phyloP scores from a whole-genome alignment of 2,113 vertebrate genomes.

The Riparia riparia region DNA sequence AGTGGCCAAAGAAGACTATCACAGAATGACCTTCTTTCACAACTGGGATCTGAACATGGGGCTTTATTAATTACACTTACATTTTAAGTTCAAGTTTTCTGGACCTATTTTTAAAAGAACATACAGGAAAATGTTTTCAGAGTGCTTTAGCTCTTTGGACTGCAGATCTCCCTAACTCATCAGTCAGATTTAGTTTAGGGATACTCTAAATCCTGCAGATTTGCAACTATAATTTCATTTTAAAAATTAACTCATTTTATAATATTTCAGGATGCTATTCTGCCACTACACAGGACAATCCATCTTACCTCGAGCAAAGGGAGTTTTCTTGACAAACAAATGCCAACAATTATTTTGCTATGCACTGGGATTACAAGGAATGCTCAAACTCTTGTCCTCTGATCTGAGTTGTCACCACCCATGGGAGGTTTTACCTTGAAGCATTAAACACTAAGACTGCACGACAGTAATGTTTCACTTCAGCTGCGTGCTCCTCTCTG shows the following conservation, averaged over 20 bases:
- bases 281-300: background rate
- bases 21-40: background rate
- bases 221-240: background rate
- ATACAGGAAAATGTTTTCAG: background rate
- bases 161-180: background rate
- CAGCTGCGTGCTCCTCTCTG: background rate
- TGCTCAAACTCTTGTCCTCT: background rate
- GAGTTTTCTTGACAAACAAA: background rate
- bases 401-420: background rate
- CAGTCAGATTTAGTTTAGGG: background rate
- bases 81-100: background rate
- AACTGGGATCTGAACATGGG: accelerated
- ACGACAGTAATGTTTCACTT: background rate
- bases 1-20: background rate
- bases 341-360: background rate
- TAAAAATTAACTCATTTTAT: background rate
- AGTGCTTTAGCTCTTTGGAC: background rate
- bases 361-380: background rate
- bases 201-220: background rate
- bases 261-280: background rate
- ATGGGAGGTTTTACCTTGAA: background rate
- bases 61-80: background rate
- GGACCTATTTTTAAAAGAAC: background rate
- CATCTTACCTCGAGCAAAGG: background rate
- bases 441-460: background rate